Evolutionary conservation across 1,140 invertebrate genomes (phyloP).

Genomic region (Drosophila hydei): DNA sequence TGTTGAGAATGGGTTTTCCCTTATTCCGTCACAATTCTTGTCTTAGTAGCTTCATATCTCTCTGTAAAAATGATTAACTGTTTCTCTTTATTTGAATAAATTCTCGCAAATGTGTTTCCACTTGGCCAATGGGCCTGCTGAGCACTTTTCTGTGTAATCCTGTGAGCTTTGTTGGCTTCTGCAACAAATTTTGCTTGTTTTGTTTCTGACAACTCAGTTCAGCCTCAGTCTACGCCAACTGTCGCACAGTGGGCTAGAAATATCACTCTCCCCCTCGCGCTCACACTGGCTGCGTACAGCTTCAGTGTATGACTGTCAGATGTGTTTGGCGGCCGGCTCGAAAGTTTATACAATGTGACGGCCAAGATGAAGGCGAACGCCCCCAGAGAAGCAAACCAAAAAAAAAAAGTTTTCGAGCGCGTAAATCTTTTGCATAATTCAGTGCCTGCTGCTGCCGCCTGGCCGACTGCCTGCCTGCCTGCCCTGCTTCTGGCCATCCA

Average conservation of each 20-base stretch:
- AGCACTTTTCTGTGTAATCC: conserved; percentile 66
- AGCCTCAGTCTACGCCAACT: conserved; percentile 30
- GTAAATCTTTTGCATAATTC: conserved; percentile 83
- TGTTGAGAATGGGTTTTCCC: not conserved
- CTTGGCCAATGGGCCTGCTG: conserved; percentile 60
- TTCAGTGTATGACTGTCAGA: conserved; percentile 67
- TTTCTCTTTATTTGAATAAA: conserved; percentile 22
- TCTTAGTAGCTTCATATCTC: not conserved
- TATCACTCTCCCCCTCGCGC: not conserved
- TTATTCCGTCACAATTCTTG: not conserved
- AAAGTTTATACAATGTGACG: conserved; percentile 62
- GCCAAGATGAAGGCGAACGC: conserved; percentile 45
- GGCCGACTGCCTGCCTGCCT: not conserved
- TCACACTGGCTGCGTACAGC: not conserved
- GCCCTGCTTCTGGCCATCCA: conserved; percentile 23
- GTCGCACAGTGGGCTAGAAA: conserved; percentile 32
- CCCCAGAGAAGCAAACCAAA: conserved; percentile 43
- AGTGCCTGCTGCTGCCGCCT: conserved; percentile 53
- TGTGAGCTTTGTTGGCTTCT: conserved; percentile 57
- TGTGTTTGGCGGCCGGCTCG: conserved; percentile 53
- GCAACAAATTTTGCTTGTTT: conserved; percentile 44
- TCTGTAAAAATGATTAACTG: conserved; percentile 60
- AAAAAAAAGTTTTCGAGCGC: conserved; percentile 44
- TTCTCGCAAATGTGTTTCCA: conserved; percentile 39
- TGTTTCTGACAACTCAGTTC: conserved; percentile 30